Conservation (phyloP, 2,113 vertebrate species). For the Oncorhynchus kisutch region DNA sequence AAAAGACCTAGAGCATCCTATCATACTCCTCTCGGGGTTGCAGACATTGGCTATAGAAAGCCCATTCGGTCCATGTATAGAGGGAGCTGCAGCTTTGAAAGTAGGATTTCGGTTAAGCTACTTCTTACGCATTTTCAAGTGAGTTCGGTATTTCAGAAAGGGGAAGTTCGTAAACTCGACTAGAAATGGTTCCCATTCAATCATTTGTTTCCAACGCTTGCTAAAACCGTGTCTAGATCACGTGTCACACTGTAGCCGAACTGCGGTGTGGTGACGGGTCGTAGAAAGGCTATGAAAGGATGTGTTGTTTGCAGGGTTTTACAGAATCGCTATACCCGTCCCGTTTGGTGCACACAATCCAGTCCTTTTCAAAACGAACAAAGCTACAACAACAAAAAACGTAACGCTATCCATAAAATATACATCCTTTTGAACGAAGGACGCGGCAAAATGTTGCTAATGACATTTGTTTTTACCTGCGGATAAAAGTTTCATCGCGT, state of each 20-base stretch:
- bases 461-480: conserved; percentile 78
- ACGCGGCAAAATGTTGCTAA: background rate
- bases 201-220: too few species aligned
- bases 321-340: conserved; percentile 15
- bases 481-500: conserved; percentile 89
- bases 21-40: too few species aligned
- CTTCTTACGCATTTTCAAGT: too few species aligned
- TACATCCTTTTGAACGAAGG: background rate
- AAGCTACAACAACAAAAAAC: background rate
- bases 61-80: too few species aligned
- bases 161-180: too few species aligned
- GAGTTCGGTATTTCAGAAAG: too few species aligned
- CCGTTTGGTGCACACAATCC: conserved; percentile 19
- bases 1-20: too few species aligned
- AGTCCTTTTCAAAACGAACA: background rate
- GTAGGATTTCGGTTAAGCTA: too few species aligned
- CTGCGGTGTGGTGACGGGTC: background rate
- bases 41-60: too few species aligned
- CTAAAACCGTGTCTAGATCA: background rate
- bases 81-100: too few species aligned
- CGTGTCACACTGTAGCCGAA: background rate
- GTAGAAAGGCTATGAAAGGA: background rate
- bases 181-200: too few species aligned
- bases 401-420: background rate
- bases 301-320: background rate